A percentile compares a stretch with the other conserved stretches of the same genome.
Evolutionary conservation across 2,113 vertebrate species (phyloP).

Genomic region (Tympanuchus pallidicinctus): DNA sequence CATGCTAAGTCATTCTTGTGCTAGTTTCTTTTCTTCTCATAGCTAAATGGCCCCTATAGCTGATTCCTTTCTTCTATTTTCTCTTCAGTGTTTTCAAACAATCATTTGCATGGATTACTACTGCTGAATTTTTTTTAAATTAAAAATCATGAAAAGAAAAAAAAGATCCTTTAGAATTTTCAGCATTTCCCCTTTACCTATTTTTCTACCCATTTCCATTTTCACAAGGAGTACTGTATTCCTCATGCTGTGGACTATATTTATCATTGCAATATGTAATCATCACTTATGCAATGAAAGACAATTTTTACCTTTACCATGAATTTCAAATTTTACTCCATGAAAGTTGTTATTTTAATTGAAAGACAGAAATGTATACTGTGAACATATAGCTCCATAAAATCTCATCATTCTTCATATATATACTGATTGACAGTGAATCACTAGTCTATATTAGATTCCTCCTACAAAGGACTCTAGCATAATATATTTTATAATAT

Average conservation of each 20-base stretch:
- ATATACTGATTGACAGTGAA: neutral
- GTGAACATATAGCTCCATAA: neutral
- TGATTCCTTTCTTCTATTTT: slow-evolving; percentile 23
- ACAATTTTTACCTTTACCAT: neutral
- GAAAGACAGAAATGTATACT: slow-evolving; percentile 12
- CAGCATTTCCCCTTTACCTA: neutral
- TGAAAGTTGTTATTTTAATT: slow-evolving; percentile 13
- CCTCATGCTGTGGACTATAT: neutral
- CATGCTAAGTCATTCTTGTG: slow-evolving; percentile 17
- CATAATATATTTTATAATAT: neutral
- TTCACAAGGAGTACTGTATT: neutral
- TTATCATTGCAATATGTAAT: neutral
- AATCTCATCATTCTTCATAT: slow-evolving; percentile 39
- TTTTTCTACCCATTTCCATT: neutral
- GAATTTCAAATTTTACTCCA: slow-evolving; percentile 46
- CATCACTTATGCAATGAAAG: neutral
- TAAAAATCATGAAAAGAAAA: neutral
- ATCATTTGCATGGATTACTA: neutral
- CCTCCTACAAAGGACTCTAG: neutral
- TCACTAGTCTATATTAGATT: slow-evolving; percentile 34
- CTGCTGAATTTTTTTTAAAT: neutral
- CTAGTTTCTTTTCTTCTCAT: slow-evolving; percentile 18
- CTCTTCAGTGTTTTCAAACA: neutral
- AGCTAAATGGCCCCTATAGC: neutral
- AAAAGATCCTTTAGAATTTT: neutral